These are phyloP conservation scores for Champsocephalus esox DNA, from an alignment of 2,797 vertebrate species.

Conservation along the genomic window DNA sequence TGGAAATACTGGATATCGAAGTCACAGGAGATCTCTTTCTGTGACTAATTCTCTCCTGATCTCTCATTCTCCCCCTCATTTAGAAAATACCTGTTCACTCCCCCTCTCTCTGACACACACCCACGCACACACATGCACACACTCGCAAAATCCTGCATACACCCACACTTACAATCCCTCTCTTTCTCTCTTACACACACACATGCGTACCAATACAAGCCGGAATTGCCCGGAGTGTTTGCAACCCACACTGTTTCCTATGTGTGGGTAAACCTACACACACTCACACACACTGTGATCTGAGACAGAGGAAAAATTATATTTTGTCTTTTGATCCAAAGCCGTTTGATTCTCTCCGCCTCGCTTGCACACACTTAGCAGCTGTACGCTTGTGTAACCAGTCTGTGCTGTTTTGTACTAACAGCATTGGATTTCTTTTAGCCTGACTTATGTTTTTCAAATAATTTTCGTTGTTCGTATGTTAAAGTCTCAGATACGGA, in stretches of 20 bases:
- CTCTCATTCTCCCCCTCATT: conserved; percentile 71
- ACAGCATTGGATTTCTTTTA: conserved; percentile 46
- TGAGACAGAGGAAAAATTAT: conserved; percentile 74
- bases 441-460: conserved; percentile 47
- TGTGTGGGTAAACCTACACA: conserved; percentile 67
- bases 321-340: conserved; percentile 79
- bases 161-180: conserved; percentile 62
- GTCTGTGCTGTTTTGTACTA: conserved; percentile 50
- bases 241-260: conserved; percentile 76
- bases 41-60: conserved; percentile 73
- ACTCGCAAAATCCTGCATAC: conserved; percentile 49
- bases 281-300: conserved; percentile 48
- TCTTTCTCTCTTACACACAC: conserved; percentile 42
- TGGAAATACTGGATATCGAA: conserved; percentile 58
- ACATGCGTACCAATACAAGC: conserved; percentile 21
- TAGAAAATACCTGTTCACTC: conserved; percentile 74
- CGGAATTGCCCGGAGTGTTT: conserved; percentile 76
- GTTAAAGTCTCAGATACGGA: conserved; percentile 14
- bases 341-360: conserved; percentile 70
- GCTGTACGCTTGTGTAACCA: conserved; percentile 72
- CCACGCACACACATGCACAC: conserved; percentile 40
- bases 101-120: conserved; percentile 65
- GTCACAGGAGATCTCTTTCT: conserved; percentile 59
- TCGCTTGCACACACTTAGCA: conserved; percentile 70
- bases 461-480: conserved; percentile 26